Conservation (phyloP, 2,888 invertebrate genomes). For the Diaperis boleti region DNA sequence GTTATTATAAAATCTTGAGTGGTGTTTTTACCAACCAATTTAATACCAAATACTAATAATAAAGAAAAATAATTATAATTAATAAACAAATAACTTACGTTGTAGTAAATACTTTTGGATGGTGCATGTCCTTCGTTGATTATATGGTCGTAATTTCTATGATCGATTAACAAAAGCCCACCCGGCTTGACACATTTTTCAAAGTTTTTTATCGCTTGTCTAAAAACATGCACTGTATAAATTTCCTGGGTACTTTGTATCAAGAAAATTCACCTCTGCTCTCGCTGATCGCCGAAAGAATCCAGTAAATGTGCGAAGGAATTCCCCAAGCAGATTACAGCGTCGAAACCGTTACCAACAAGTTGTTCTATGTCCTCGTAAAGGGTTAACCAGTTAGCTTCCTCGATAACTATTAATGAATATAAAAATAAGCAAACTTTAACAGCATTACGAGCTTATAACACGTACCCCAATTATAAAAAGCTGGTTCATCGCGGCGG, state of each 20-base stretch:
- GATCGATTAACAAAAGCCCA: slow-evolving; percentile 87
- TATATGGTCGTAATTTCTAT: slow-evolving; percentile 89
- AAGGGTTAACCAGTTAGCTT: slow-evolving; percentile 90
- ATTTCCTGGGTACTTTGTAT: neutral
- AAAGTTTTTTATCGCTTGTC: slow-evolving; percentile 82
- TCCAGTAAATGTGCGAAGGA: slow-evolving; percentile 92
- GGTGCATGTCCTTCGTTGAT: slow-evolving; percentile 82
- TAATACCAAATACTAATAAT: too few relatives aligned
- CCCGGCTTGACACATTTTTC: slow-evolving; percentile 86
- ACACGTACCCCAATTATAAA: slow-evolving; percentile 86
- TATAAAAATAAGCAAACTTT: neutral
- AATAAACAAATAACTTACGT: slow-evolving; percentile 74
- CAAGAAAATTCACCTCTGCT: slow-evolving; percentile 74
- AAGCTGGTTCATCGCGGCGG: slow-evolving; percentile 80
- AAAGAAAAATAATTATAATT: too few relatives aligned
- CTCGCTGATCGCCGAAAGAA: slow-evolving; percentile 80
- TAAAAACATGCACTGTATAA: slow-evolving; percentile 50
- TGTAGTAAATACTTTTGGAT: slow-evolving; percentile 88
- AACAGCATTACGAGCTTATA: neutral
- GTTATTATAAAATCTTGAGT: too few relatives aligned
- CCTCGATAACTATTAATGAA: slow-evolving; percentile 81
- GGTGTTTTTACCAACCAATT: too few relatives aligned
- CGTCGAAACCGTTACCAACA: slow-evolving; percentile 81
- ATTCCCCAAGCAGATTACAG: slow-evolving; percentile 90
- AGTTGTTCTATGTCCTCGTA: slow-evolving; percentile 78